Evolutionary conservation across 2,888 invertebrate species (phyloP).

Genomic region (Gibbula magus): DNA sequence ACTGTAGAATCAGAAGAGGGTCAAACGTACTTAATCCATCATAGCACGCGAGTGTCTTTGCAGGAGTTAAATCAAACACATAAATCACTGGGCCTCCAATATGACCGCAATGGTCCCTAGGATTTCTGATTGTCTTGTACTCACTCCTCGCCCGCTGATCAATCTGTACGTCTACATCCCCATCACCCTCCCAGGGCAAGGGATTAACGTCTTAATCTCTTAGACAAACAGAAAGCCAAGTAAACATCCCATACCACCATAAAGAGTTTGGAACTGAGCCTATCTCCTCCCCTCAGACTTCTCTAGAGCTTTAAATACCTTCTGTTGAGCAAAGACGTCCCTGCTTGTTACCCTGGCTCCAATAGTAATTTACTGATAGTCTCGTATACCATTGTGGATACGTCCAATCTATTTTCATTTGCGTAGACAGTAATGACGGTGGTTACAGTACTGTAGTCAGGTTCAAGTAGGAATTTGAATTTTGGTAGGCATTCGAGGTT

Average conservation of each 20-base stretch:
- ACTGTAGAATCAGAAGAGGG: background rate
- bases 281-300: background rate
- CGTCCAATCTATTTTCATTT: no score
- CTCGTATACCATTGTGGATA: no score
- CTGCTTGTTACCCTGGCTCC: background rate
- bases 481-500: no score
- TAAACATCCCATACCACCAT: background rate
- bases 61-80: slow-evolving; percentile 1
- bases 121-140: background rate
- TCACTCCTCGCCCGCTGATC: background rate
- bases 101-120: background rate
- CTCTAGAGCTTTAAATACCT: background rate
- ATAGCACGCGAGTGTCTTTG: background rate
- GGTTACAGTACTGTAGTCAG: no score
- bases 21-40: slow-evolving; percentile 3
- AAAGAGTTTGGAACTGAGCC: background rate
- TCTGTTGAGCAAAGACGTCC: no score
- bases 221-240: background rate
- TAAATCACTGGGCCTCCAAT: background rate
- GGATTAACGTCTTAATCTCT: background rate
- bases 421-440: no score
- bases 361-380: background rate
- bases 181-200: background rate
- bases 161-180: background rate
- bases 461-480: no score